Evolutionary conservation across 2,797 vertebrate genomes (phyloP).

Genomic region (Micropoecilia bifurca): DNA sequence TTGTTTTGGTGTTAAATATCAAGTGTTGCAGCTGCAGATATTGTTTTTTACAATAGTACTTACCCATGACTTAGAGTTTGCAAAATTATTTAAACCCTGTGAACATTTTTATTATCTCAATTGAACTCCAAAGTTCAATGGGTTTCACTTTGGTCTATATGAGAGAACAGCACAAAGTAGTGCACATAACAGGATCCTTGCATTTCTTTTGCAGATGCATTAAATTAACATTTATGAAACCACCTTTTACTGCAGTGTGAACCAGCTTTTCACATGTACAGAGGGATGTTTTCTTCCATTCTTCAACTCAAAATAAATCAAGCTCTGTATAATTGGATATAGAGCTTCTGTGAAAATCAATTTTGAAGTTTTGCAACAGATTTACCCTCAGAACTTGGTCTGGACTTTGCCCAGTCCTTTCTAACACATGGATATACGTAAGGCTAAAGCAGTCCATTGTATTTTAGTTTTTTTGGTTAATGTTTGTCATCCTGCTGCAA

Average conservation of each 20-base stretch:
- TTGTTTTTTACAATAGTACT: conserved; percentile 1
- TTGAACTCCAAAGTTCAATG: background rate
- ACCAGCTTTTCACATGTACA: background rate
- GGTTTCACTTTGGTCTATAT: background rate
- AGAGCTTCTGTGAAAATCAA: background rate
- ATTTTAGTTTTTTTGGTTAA: background rate
- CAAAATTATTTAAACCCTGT: background rate
- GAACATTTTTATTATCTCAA: background rate
- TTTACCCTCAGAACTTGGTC: background rate
- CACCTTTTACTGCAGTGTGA: background rate
- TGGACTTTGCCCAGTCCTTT: background rate
- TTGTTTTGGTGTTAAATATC: background rate
- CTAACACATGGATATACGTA: background rate
- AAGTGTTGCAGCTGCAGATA: background rate
- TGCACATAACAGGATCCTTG: background rate
- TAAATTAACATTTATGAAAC: background rate
- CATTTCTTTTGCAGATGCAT: background rate
- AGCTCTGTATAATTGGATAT: background rate
- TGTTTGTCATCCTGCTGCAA: background rate
- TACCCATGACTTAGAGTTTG: background rate
- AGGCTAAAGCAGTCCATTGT: background rate
- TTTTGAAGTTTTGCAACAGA: background rate
- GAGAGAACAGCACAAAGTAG: background rate
- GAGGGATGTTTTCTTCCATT: background rate
- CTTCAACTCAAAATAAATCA: background rate